Evolutionary conservation across 2,113 vertebrate species (phyloP).

Genomic region (Eulemur rufifrons): DNA sequence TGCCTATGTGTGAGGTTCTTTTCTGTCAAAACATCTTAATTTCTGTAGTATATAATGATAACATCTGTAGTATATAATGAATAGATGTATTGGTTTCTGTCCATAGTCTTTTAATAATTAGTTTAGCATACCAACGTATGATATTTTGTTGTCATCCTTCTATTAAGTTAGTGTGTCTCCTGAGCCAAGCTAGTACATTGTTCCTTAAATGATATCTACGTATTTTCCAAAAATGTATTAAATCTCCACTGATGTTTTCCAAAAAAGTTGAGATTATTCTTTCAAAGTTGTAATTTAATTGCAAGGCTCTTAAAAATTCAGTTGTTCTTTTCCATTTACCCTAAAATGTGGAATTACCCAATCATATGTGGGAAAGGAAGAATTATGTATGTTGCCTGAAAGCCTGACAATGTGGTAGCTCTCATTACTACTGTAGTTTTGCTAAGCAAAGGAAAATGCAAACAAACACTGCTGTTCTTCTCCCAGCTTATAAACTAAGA

Average conservation of each 20-base stretch:
- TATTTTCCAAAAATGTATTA: not conserved
- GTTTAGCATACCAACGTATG: not conserved
- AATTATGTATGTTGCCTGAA: not conserved
- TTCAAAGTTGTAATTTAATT: constrained; percentile 13
- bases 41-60: not conserved
- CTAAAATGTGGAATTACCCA: not conserved
- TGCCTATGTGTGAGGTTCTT: not conserved
- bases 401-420: not conserved
- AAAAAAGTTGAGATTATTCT: not conserved
- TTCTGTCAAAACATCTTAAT: not conserved
- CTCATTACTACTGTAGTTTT: not conserved
- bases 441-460: not conserved
- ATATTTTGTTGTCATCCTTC: not conserved
- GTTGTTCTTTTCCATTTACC: not conserved
- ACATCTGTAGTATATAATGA: not conserved
- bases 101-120: not conserved
- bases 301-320: not conserved
- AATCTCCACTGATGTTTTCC: not conserved
- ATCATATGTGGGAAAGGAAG: not conserved
- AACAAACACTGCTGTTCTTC: not conserved
- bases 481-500: not conserved
- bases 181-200: not conserved
- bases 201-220: not conserved
- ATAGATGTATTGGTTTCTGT: not conserved
- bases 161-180: not conserved